Conservation (phyloP, 2,797 vertebrate species). For the Salmo trutta region DNA sequence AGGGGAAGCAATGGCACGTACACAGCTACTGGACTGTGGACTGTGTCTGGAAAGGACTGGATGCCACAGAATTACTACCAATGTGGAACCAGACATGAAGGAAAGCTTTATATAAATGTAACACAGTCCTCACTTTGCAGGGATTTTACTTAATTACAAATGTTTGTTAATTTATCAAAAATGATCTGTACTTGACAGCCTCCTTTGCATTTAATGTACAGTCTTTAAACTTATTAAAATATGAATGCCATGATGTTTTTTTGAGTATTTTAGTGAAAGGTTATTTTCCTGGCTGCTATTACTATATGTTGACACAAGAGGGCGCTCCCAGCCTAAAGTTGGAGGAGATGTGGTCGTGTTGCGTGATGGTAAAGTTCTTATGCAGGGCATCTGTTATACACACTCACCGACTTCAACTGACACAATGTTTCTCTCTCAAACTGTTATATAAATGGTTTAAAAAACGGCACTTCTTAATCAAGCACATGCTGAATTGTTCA, state of each 20-base stretch:
- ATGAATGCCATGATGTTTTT: neutral
- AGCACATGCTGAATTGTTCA: neutral
- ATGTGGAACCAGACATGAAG: conserved; percentile 39
- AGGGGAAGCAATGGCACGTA: conserved; percentile 32
- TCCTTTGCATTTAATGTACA: neutral
- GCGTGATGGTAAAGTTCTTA: conserved; percentile 21
- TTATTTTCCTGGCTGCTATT: neutral
- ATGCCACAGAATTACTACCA: conserved; percentile 29
- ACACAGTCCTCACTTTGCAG: conserved; percentile 24
- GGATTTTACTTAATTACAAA: neutral
- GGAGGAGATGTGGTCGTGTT: conserved; percentile 1
- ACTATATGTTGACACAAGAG: conserved; percentile 11
- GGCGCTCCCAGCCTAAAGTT: neutral
- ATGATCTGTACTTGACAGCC: neutral
- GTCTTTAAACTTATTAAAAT: neutral
- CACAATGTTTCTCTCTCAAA: conserved; percentile 18
- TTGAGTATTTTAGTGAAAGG: neutral
- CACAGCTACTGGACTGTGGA: conserved; percentile 41
- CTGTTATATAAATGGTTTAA: conserved; percentile 1
- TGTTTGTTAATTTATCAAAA: neutral
- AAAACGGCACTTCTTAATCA: neutral
- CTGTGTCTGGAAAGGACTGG: conserved; percentile 20
- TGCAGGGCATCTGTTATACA: conserved; percentile 16
- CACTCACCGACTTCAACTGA: conserved; percentile 7
- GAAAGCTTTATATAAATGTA: conserved; percentile 20